Base-by-base conservation (phyloP, 2,888 invertebrate genomes). In the Griposia aprilina region DNA sequence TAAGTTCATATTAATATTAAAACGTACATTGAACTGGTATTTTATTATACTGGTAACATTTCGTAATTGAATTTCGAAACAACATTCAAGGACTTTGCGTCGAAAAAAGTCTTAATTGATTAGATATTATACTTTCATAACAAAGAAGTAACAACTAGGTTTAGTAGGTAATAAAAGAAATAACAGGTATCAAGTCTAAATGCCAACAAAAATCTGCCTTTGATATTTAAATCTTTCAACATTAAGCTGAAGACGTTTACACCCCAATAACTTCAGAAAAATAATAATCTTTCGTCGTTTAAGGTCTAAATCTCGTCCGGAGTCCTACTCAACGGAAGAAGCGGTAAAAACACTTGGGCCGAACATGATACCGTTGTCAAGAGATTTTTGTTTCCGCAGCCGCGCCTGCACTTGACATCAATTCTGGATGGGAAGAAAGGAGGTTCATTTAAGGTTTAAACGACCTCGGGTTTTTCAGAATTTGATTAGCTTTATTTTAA, bases 321-420 rank as follows among this genome's bases (percentile, higher is more conserved):
- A 77, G 79, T 23, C 59, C 60, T 41, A 57, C 83, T 81, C 52
- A 59, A 72, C 74, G 26, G 72, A 80, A 78, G 76, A 87, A 67
- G 85, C 82, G 81, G 87, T 83, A 88, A 84, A 87, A 89, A 90
- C 88, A 88, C 87, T 89, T 74, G 79, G 81, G 59, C 50, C 86
- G 80, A 79, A 86, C 86, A 83, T 82, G 89, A 88, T 88, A 88
- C 86, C 87, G 88, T 80, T 84, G 85, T 88, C 84, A 71, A 89
- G 88, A 88, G 87, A 89, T 83, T 89, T 88, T 89, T 89, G 87
- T 89, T 89, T 89, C 88, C 87, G 87, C 88, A 73, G 69, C 82
- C 84, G 68, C 77, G 89, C 81, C 90, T 93, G 93, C 87, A 80
- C 90, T 91, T 93, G 93, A 92, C 93, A 92, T 89, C 90, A 90